A percentile compares a stretch with the other conserved stretches of the same genome.
Evolutionary conservation across 2,113 vertebrate species (phyloP).

Genomic region (Zosterops borbonicus): DNA sequence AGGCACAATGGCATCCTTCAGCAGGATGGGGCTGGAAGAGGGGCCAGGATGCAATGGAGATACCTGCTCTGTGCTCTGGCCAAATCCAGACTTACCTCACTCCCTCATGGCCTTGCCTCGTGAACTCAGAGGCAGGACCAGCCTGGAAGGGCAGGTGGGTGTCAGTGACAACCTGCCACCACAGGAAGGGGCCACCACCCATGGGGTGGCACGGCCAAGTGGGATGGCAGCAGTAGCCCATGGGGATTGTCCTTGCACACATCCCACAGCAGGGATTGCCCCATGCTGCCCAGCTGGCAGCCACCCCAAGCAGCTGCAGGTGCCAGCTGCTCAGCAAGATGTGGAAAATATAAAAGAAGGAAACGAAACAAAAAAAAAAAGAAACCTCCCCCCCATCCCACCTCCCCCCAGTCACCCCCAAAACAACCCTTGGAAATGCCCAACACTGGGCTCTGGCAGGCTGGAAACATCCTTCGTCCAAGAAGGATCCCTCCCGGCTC

Average conservation of each 20-base stretch:
- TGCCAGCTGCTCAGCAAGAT: neutral
- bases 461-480: neutral
- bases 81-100: neutral
- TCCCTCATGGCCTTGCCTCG: neutral
- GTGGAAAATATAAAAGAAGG: neutral
- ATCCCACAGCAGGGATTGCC: neutral
- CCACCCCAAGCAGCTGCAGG: neutral
- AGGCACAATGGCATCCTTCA: neutral
- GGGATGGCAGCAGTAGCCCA: neutral
- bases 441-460: neutral
- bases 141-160: neutral
- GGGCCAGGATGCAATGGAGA: neutral
- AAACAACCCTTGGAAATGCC: conserved; percentile 34
- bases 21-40: neutral
- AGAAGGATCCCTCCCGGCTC: neutral
- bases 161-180: neutral
- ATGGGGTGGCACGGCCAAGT: neutral
- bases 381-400: neutral
- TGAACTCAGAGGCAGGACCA: neutral
- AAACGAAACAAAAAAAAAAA: conserved; percentile 40
- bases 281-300: neutral
- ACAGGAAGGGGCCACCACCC: neutral
- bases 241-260: neutral
- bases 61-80: neutral
- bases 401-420: neutral